Evolutionary conservation across 2,113 vertebrate species (phyloP).

Genomic region (Rhinoderma darwinii): DNA sequence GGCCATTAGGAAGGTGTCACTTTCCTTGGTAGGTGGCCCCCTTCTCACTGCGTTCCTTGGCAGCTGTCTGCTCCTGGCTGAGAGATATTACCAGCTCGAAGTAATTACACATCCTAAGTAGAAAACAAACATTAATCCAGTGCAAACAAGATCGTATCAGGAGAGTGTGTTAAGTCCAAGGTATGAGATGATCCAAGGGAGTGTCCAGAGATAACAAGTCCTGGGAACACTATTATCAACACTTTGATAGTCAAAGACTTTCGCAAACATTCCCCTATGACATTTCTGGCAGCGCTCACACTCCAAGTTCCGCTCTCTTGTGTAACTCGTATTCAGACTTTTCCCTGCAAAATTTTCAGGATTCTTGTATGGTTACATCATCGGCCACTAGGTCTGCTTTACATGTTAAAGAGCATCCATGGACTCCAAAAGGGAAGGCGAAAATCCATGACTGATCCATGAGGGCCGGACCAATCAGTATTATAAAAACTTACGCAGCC

Average conservation of each 20-base stretch:
- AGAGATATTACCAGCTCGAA: neutral
- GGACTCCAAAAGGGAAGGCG: neutral
- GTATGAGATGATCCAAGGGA: constrained; percentile 23
- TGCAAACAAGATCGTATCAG: neutral
- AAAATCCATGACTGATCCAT: neutral
- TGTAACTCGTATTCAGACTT: neutral
- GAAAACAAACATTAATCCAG: neutral
- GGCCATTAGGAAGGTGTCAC: too few species aligned
- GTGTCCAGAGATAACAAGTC: constrained; percentile 8
- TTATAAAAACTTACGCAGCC: neutral
- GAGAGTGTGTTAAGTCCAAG: constrained; percentile 7
- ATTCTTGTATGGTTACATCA: constrained; percentile 21
- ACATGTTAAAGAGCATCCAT: neutral
- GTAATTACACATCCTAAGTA: neutral
- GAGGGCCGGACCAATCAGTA: neutral
- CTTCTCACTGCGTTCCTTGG: neutral
- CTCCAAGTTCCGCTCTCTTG: neutral
- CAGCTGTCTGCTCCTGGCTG: neutral
- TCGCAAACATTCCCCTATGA: constrained; percentile 6
- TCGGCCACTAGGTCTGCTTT: neutral
- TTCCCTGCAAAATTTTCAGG: neutral
- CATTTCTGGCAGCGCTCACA: neutral
- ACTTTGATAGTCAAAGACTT: neutral
- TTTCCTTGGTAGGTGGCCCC: neutral
- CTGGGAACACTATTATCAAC: constrained; percentile 12